Conservation (phyloP, 1,140 invertebrate species). For the Musca vetustissima region DNA sequence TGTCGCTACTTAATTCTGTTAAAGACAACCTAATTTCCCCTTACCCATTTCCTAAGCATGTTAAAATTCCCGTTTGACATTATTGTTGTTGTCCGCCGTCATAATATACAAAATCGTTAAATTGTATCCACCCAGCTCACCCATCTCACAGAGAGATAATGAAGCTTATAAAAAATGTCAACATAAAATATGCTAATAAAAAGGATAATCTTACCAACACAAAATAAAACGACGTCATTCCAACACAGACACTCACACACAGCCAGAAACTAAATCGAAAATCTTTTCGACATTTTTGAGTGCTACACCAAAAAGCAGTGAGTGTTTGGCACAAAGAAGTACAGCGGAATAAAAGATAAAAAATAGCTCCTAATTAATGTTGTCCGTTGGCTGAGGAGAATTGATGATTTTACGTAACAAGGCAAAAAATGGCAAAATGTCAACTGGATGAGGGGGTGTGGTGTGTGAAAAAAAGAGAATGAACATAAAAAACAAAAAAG, state of each 20-base stretch:
- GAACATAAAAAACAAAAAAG: conserved; percentile 11
- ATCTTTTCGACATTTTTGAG: conserved; percentile 20
- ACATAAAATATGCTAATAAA: conserved; percentile 21
- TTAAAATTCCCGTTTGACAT: conserved; percentile 3
- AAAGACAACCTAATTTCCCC: no score
- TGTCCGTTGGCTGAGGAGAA: neutral
- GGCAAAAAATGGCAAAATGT: conserved; percentile 5
- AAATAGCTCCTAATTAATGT: conserved; percentile 12
- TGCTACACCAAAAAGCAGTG: neutral
- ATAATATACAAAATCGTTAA: conserved; percentile 15
- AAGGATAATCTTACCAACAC: conserved; percentile 12
- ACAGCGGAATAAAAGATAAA: neutral
- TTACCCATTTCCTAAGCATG: no score
- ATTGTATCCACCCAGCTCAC: neutral
- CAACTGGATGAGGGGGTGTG: neutral
- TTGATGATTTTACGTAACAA: conserved; percentile 1
- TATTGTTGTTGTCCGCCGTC: neutral
- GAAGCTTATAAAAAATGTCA: conserved; percentile 17
- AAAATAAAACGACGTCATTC: no score
- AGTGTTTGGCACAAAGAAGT: neutral
- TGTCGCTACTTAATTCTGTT: no score
- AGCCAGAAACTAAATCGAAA: neutral
- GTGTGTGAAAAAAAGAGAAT: neutral
- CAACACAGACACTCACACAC: no score
- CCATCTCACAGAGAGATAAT: neutral